Evolutionary conservation across 2,113 vertebrate species (phyloP).

Genomic region (Cricetomys ansorgei): DNA sequence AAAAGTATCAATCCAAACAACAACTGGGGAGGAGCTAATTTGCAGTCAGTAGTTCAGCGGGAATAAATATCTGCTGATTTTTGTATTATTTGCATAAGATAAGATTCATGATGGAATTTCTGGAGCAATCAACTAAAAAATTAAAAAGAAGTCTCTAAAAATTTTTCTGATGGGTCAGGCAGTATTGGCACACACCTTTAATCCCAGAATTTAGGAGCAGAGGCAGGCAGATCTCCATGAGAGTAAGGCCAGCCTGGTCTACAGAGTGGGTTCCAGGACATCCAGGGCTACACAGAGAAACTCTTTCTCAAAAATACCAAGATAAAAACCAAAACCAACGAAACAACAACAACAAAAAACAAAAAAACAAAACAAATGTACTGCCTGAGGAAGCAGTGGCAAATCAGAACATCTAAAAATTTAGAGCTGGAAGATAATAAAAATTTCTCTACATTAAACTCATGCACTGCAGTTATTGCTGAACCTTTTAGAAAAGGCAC

Average conservation of each 20-base stretch:
- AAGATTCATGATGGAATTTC: neutral
- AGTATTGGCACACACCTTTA: too few species aligned
- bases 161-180: neutral
- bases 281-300: too few species aligned
- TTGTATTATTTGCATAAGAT: neutral
- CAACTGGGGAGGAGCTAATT: neutral
- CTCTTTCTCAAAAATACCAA: too few species aligned
- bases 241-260: too few species aligned
- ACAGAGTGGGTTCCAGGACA: too few species aligned
- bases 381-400: neutral
- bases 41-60: neutral
- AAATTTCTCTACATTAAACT: neutral
- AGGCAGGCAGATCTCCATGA: too few species aligned
- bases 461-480: neutral
- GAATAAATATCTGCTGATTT: neutral
- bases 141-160: constrained; percentile 8
- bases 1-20: neutral
- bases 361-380: too few species aligned
- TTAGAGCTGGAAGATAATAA: neutral
- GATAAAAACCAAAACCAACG: too few species aligned
- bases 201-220: too few species aligned
- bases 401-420: neutral
- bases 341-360: too few species aligned
- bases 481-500: neutral
- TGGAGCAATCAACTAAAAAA: neutral